These are phyloP conservation scores for Cremastobaeus sp. DNA, from an alignment of 2,888 invertebrate species.

Conservation along the genomic window DNA sequence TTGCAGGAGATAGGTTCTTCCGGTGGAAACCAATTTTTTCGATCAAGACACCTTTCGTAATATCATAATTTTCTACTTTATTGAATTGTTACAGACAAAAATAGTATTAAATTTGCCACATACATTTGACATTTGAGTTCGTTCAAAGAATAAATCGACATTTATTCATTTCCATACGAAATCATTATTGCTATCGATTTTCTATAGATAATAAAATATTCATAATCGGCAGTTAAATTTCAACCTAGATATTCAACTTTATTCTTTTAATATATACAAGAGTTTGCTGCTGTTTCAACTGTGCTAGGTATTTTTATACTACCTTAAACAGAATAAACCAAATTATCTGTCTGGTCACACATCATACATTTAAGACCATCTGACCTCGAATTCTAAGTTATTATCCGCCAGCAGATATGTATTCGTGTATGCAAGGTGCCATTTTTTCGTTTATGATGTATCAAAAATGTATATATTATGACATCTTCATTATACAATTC, in stretches of 20 bases:
- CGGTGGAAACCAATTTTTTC: conserved; percentile 81
- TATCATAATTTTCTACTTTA: conserved; percentile 64
- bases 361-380: conserved; percentile 68
- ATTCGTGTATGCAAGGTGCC: no score
- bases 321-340: conserved; percentile 63
- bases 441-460: no score
- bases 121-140: no score
- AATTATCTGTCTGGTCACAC: conserved; percentile 69
- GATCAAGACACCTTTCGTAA: conserved; percentile 80
- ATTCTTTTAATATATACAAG: no score
- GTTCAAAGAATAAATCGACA: conserved; percentile 5
- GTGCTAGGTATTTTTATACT: conserved; percentile 49
- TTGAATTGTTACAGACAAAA: conserved; percentile 16
- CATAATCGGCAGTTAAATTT: no score
- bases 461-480: no score
- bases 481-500: no score
- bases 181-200: no score
- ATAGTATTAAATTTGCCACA: no score
- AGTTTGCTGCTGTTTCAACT: conserved; percentile 13
- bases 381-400: conserved; percentile 54
- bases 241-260: no score
- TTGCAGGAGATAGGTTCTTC: conserved; percentile 81
- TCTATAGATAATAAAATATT: no score
- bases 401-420: conserved; percentile 20
- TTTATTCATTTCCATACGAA: no score